A percentile compares a stretch with the other conserved stretches of the same genome.
phyloP scores from a whole-genome alignment of 2,888 invertebrate species.

The Himalopsyche tibetana region DNA sequence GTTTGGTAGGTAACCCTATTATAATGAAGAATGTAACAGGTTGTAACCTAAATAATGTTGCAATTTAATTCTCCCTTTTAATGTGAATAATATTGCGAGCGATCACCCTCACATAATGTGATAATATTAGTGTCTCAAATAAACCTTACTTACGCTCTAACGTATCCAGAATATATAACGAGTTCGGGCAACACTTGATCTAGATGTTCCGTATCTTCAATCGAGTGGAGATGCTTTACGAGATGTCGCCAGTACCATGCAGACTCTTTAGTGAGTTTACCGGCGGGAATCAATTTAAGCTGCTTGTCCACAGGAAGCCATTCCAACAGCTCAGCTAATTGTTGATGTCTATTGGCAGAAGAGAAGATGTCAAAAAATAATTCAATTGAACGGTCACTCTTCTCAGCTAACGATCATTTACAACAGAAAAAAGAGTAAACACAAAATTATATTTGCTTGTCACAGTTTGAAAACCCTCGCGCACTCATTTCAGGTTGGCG shows the following conservation, averaged over 20 bases:
- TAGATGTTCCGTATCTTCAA: slow-evolving; percentile 77
- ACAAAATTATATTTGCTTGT: no score
- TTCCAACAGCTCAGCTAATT: slow-evolving; percentile 74
- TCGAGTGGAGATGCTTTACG: slow-evolving; percentile 73
- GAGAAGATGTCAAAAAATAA: not conserved
- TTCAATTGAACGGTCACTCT: not conserved
- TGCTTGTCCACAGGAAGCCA: slow-evolving; percentile 74
- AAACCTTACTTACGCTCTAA: slow-evolving; percentile 78
- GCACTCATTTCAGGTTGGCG: no score
- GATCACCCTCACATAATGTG: not conserved
- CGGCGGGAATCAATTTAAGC: slow-evolving; percentile 73
- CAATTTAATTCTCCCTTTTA: no score
- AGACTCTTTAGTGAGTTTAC: slow-evolving; percentile 74
- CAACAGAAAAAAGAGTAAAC: no score
- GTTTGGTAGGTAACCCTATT: not conserved
- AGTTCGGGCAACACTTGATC: slow-evolving; percentile 84
- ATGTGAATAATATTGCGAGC: not conserved
- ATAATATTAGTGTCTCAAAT: not conserved
- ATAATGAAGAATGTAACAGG: no score
- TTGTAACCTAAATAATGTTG: no score
- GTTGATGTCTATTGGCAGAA: slow-evolving; percentile 70
- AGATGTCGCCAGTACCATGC: slow-evolving; percentile 77
- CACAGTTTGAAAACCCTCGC: no score
- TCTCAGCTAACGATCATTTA: no score
- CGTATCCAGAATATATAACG: slow-evolving; percentile 83